phyloP scores from a whole-genome alignment of 2,888 invertebrate genomes.

The Panopea generosa region DNA sequence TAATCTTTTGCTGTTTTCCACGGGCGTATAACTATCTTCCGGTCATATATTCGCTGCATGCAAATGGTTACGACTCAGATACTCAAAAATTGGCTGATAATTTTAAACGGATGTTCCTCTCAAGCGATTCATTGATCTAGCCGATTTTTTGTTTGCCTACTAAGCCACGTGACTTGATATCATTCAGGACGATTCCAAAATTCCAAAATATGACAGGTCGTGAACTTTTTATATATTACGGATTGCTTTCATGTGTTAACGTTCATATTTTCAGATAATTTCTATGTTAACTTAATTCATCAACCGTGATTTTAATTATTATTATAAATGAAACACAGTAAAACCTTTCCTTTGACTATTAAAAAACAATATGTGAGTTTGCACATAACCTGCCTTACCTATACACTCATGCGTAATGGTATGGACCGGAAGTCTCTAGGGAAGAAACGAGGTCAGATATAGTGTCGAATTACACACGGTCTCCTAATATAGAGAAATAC shows the following conservation, averaged over 20 bases:
- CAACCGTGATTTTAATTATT: too few relatives aligned
- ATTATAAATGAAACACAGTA: too few relatives aligned
- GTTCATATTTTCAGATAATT: too few relatives aligned
- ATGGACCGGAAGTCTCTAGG: constrained; percentile 63
- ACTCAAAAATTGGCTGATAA: not conserved
- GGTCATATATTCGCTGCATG: too few relatives aligned
- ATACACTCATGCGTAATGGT: constrained; percentile 22
- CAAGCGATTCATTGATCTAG: constrained; percentile 60
- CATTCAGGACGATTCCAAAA: not conserved
- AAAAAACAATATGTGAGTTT: too few relatives aligned
- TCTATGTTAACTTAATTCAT: too few relatives aligned
- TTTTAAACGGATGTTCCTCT: constrained; percentile 51
- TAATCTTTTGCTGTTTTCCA: too few relatives aligned
- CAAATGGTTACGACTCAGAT: too few relatives aligned
- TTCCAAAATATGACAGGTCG: constrained; percentile 30
- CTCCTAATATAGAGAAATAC: constrained; percentile 60
- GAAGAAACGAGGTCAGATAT: constrained; percentile 61
- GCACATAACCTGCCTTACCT: constrained; percentile 20
- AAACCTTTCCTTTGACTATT: too few relatives aligned
- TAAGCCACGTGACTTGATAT: constrained; percentile 52
- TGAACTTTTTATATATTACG: constrained; percentile 14
- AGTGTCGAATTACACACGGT: constrained; percentile 65
- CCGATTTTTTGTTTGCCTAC: constrained; percentile 54
- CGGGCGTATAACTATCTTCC: too few relatives aligned
- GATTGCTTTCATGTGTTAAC: too few relatives aligned